Evolutionary conservation across 1,140 invertebrate genomes (phyloP), one percentile per base, ranked within the genome.

Genomic region (Drosophila busckii): DNA sequence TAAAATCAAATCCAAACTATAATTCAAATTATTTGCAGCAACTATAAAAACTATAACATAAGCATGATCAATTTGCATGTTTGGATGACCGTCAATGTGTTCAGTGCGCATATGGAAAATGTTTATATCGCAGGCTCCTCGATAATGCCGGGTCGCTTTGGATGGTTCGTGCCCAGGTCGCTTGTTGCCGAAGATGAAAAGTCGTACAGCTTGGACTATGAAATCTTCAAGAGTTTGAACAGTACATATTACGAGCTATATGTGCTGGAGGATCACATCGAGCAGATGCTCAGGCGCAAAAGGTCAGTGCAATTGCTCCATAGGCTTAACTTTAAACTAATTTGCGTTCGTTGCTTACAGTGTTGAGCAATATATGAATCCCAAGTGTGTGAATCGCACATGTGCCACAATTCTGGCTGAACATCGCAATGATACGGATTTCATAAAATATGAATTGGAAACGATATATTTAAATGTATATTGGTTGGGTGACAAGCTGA

Each of bases 1-100:
- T 28, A 12, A 37, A 22, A 46, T 6, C 6, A 0, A 10, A 28
- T 35, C 0, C 4, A 7, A 35, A 23, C 3, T 17, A 17, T 12
- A 10, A 52, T 37, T 2, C 4, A 9, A 8, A n/a, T 20, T 16
- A 46, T 3, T 46, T 35, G 5, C 4, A 71, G 67, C 4, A 8
- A 10, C 2, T 15, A 52, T 12, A 17, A 23, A 4, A 10, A 6
- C 4, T 38, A 23, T n/a, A 50, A 53, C 8, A 32, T 42, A 2
- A 44, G 13, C 7, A 83, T 83, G 90, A 90, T 94, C 5, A 94
- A 94, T 84, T 83, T 95, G 56, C 93, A 93, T 68, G 90, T 93
- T 0, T 93, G 92, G 91, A 88, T 92, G 25, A 88, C 90, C 2
- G 89, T 92, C 0, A 90, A 91, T 22, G 87, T 90, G 35, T 90